These are phyloP conservation scores for Heliornis fulica DNA, from an alignment of 2,113 vertebrate genomes.

Conservation along the genomic window DNA sequence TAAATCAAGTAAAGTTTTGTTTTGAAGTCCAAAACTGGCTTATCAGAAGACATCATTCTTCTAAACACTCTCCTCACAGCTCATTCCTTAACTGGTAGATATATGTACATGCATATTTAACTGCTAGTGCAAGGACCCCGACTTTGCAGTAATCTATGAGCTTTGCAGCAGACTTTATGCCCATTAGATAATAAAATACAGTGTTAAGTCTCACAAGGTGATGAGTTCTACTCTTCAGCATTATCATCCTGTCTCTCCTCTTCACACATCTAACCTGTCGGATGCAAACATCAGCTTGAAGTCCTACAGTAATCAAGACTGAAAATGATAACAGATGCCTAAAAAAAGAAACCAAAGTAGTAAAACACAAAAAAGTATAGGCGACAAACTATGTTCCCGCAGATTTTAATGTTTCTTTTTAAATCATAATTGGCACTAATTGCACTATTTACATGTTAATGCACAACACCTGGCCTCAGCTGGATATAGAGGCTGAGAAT, in stretches of 20 bases:
- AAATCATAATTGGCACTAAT: conserved; percentile 70
- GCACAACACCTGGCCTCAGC: conserved; percentile 76
- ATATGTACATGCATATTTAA: not conserved
- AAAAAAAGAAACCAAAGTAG: not conserved
- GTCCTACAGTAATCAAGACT: not conserved
- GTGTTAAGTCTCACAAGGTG: not conserved
- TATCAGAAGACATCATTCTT: not conserved
- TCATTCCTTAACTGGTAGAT: not conserved
- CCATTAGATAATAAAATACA: not conserved
- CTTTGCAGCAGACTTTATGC: not conserved
- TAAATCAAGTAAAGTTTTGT: not conserved
- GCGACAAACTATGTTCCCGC: conserved; percentile 31
- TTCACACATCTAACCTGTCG: not conserved
- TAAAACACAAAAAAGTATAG: conserved; percentile 8
- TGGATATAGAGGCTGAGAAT: conserved; percentile 62
- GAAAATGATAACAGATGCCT: conserved; percentile 12
- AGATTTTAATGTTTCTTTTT: conserved; percentile 51
- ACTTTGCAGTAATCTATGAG: not conserved
- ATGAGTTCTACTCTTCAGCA: not conserved
- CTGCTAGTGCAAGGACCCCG: not conserved
- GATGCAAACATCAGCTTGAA: conserved; percentile 38
- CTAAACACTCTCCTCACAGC: not conserved
- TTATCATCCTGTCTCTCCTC: not conserved
- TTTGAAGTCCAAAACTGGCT: not conserved
- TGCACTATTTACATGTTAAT: conserved; percentile 71